Percentiles rank a stretch among this genome's conserved stretches.
These are phyloP conservation scores for Pomacea maculata DNA, from an alignment of 1,140 invertebrate genomes.

Conservation along the genomic window DNA sequence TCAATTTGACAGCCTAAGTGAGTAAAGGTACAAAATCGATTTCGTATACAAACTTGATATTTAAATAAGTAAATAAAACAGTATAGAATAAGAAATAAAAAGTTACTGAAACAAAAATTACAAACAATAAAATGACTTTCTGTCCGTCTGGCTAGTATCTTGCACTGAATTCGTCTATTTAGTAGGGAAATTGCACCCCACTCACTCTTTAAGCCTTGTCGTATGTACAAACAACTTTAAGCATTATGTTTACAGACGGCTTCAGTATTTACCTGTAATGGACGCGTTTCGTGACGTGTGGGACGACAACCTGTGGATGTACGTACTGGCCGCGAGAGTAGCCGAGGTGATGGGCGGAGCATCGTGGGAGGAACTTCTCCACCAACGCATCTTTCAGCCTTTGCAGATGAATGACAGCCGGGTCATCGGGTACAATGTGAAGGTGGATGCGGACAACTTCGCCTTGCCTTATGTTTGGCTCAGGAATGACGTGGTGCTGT, in stretches of 20 bases:
- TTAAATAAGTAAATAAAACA: no score
- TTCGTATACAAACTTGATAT: no score
- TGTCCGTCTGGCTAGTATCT: no score
- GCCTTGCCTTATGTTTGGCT: slow-evolving; percentile 18
- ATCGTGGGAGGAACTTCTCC: slow-evolving; percentile 26
- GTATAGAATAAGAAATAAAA: no score
- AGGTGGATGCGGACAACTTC: neutral
- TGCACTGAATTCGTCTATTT: neutral
- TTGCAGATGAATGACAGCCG: slow-evolving; percentile 16
- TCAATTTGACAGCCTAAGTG: no score
- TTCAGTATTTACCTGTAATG: slow-evolving; percentile 7
- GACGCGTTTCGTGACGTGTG: slow-evolving; percentile 24
- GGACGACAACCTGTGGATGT: slow-evolving; percentile 34
- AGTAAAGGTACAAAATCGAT: no score
- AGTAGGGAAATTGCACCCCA: neutral
- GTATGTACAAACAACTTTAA: no score
- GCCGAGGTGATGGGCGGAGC: slow-evolving; percentile 23
- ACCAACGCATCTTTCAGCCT: slow-evolving; percentile 20
- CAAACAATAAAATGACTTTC: no score
- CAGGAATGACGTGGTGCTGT: neutral
- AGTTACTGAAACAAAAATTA: no score
- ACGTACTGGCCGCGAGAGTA: slow-evolving; percentile 16
- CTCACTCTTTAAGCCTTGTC: neutral
- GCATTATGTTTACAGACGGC: slow-evolving; percentile 3
- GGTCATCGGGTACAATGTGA: slow-evolving; percentile 3